These are phyloP conservation scores for Chalcis sispes DNA, from an alignment of 2,888 invertebrate species.

Conservation along the genomic window DNA sequence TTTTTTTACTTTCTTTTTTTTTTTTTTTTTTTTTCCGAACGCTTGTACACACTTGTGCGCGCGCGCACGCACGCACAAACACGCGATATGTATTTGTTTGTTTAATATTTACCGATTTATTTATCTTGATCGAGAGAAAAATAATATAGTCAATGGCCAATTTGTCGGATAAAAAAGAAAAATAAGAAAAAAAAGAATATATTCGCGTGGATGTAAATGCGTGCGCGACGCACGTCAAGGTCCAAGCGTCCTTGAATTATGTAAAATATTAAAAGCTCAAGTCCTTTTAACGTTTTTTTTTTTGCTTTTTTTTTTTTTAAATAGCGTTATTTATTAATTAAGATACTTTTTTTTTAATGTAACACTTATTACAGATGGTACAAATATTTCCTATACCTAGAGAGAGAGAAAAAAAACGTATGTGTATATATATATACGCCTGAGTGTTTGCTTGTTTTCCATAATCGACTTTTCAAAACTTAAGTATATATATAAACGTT, in stretches of 20 bases:
- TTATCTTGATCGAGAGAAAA: too few relatives aligned
- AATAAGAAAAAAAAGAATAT: neutral
- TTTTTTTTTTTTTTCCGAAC: too few relatives aligned
- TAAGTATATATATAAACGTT: neutral
- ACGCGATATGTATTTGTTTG: slow-evolving; percentile 1
- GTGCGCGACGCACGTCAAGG: slow-evolving; percentile 50
- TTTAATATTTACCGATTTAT: slow-evolving; percentile 12
- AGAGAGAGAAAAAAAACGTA: slow-evolving; percentile 52
- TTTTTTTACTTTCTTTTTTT: too few relatives aligned
- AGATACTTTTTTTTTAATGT: slow-evolving; percentile 67
- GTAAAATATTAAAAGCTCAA: slow-evolving; percentile 58
- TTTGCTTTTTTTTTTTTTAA: too few relatives aligned
- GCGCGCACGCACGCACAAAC: slow-evolving; percentile 33
- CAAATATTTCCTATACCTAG: slow-evolving; percentile 74
- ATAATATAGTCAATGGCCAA: neutral
- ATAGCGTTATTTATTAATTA: slow-evolving; percentile 66
- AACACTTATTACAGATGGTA: slow-evolving; percentile 74
- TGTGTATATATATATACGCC: slow-evolving; percentile 46
- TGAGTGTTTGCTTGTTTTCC: slow-evolving; percentile 52
- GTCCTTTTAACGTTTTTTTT: slow-evolving; percentile 57
- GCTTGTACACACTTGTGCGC: slow-evolving; percentile 16
- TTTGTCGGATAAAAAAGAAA: too few relatives aligned
- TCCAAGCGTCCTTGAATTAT: slow-evolving; percentile 59
- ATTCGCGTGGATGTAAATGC: neutral
- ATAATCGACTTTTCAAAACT: slow-evolving; percentile 20